Conservation (phyloP, 2,797 vertebrate species). For the Anabacerthia variegaticeps region DNA sequence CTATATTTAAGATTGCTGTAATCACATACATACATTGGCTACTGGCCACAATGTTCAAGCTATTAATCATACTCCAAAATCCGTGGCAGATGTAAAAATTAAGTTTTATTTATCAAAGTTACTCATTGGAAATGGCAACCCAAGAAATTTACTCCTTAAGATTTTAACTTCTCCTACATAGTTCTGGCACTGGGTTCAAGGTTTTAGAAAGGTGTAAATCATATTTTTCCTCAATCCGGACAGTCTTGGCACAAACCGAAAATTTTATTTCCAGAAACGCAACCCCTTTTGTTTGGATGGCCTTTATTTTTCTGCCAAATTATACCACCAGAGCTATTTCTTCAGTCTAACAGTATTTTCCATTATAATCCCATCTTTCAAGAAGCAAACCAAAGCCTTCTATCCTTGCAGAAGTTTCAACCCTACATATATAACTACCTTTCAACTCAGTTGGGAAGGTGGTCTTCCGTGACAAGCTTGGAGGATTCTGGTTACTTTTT, state of each 20-base stretch:
- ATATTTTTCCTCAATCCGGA: constrained; percentile 44
- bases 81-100: constrained; percentile 67
- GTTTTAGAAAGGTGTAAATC: constrained; percentile 71
- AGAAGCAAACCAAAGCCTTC: constrained; percentile 45
- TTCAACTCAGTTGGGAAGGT: background rate
- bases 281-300: constrained; percentile 52
- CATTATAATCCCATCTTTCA: constrained; percentile 30
- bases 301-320: constrained; percentile 69
- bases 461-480: background rate
- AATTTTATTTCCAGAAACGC: constrained; percentile 57
- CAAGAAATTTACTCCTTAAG: constrained; percentile 19
- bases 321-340: constrained; percentile 44
- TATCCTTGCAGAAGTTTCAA: constrained; percentile 21
- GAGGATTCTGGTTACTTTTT: background rate
- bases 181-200: constrained; percentile 43
- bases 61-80: constrained; percentile 52
- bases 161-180: constrained; percentile 42
- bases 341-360: constrained; percentile 50
- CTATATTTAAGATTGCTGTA: constrained; percentile 55
- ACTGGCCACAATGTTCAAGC: constrained; percentile 31
- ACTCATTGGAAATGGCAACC: constrained; percentile 51
- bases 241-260: constrained; percentile 41
- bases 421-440: background rate
- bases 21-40: constrained; percentile 60
- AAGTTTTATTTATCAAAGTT: constrained; percentile 65